Base-by-base conservation (phyloP, 2,113 vertebrate species). In the Mastomys coucha region DNA sequence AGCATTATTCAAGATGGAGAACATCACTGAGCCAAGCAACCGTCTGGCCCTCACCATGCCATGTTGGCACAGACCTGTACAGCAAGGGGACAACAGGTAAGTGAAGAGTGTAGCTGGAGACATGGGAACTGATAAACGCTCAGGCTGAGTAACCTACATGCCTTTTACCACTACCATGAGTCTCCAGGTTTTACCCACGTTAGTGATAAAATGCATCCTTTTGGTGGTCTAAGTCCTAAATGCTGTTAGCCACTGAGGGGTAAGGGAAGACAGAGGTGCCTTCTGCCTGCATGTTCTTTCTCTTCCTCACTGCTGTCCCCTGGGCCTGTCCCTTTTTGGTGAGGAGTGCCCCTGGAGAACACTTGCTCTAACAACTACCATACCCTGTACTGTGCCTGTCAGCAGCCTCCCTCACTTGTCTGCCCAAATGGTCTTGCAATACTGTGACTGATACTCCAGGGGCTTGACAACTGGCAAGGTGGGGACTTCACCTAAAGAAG, bases 181-280 rank as follows among this genome's bases (percentile, higher is more conserved):
- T 49, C 69, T 51, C 69, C 36, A 91, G 63, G 63, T 93, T 42
- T 88, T 84, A 82, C 14, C 75, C 51, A 81, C 0, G 51, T n/a
- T 20, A 22, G 20, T 56, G 53, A 56, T 69, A 49, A 75, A 94
- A 75, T 51, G 58, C 17, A 60, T 16, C 56, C 22, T n/a, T 22
- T 76, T 19, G 26, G 60, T 49, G 42, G 39, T 73, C 73, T 69
- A 87, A 84, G 60, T 85, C 91, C 88, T 91, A 95, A 95, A 91
- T 42, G 82, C 39, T 63, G 88, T 31, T 53, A 26, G 49, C n/a
- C n/a, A 60, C 36, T 76, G 53, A 58, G 26, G 22, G 24, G 12
- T 10, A 89, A 33, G 70, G 53, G 20, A 42, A 13, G 17, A 28
- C 9, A 88, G 65, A 58, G n/a, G 88, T 2, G 5, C n/a, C 51